Evolutionary conservation across 2,797 vertebrate genomes (phyloP).

Genomic region (Allobates femoralis): DNA sequence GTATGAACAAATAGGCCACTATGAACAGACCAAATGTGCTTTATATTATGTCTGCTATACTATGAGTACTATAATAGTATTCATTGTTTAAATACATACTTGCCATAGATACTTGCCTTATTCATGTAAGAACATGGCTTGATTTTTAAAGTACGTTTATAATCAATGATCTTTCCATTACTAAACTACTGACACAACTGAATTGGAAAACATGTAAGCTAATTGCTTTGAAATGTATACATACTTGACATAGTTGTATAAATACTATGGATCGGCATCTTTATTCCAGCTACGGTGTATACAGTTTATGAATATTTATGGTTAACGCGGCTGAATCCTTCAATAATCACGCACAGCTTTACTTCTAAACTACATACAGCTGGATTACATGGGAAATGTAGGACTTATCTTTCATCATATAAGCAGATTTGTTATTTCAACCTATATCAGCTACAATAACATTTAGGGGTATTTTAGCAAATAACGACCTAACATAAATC

Average conservation of each 20-base stretch:
- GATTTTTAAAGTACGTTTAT: not conserved
- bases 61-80: not conserved
- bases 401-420: not conserved
- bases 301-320: constrained; percentile 43
- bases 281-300: not conserved
- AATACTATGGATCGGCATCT: not conserved
- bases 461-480: not conserved
- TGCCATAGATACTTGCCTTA: not conserved
- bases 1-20: not conserved
- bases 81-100: not conserved
- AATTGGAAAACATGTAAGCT: not conserved
- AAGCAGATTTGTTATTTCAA: constrained; percentile 37
- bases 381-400: constrained; percentile 5
- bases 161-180: not conserved
- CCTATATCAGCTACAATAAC: not conserved
- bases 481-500: not conserved
- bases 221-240: not conserved
- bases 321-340: constrained; percentile 32
- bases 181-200: not conserved
- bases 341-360: not conserved
- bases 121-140: not conserved
- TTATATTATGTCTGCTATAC: not conserved
- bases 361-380: constrained; percentile 25
- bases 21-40: too few species aligned
- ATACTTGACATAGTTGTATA: not conserved